A percentile compares a stretch with the other conserved stretches of the same genome.
These are phyloP conservation scores for Colaptes auratus DNA, from an alignment of 2,113 vertebrate genomes.

Conservation along the genomic window DNA sequence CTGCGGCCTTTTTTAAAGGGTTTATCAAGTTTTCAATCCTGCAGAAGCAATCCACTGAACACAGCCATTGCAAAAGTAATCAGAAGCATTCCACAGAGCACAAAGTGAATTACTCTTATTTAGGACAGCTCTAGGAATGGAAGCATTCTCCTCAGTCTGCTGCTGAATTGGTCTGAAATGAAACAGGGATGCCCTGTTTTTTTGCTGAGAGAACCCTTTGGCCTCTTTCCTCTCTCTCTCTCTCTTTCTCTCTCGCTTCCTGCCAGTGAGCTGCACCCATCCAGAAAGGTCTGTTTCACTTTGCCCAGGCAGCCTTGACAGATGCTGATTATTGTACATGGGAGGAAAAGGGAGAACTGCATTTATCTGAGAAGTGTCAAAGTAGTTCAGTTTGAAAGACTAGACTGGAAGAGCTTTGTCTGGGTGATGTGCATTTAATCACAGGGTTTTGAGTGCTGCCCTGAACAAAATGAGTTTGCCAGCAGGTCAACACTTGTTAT, in stretches of 20 bases:
- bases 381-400: neutral
- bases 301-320: neutral
- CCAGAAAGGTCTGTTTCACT: neutral
- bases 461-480: constrained; percentile 11
- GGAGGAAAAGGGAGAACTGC: neutral
- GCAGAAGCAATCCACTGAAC: neutral
- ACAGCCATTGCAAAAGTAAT: neutral
- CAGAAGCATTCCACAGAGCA: neutral
- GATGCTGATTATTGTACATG: neutral
- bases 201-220: neutral
- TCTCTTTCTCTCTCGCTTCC: neutral
- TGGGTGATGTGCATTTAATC: neutral
- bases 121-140: neutral
- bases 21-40: neutral
- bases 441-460: neutral
- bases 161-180: neutral
- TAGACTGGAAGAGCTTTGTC: neutral
- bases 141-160: neutral
- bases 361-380: constrained; percentile 9
- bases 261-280: neutral
- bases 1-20: neutral
- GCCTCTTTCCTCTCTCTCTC: neutral
- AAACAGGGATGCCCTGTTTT: neutral
- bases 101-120: neutral
- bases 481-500: neutral